A percentile compares a stretch with the other conserved stretches of the same genome.
phyloP scores from a whole-genome alignment of 2,113 vertebrate genomes.

The Ariopsis seemanni region DNA sequence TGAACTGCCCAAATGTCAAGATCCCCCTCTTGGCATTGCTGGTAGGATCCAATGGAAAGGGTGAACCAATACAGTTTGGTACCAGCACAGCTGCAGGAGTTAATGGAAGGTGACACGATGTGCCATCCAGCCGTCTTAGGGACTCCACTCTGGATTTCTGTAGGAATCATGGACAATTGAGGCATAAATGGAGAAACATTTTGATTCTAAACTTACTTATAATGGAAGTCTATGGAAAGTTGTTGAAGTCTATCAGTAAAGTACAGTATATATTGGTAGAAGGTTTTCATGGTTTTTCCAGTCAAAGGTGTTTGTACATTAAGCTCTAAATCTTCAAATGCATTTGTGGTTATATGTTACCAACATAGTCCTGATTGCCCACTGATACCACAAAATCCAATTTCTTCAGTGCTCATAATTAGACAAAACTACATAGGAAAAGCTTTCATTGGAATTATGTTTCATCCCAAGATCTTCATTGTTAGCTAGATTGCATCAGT shows the following conservation, averaged over 20 bases:
- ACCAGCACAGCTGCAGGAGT: too few species aligned
- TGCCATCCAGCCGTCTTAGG: too few species aligned
- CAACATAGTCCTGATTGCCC: neutral
- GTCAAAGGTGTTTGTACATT: neutral
- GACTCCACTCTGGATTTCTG: too few species aligned
- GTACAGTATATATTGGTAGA: neutral
- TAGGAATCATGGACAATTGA: neutral
- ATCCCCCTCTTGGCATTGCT: too few species aligned
- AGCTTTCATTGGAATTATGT: neutral
- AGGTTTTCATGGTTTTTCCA: neutral
- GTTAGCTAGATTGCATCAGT: neutral
- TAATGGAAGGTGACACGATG: too few species aligned
- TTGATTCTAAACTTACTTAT: constrained; percentile 1
- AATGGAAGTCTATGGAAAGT: neutral
- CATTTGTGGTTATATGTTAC: neutral
- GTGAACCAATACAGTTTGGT: too few species aligned
- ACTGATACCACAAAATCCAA: neutral
- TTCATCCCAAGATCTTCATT: neutral
- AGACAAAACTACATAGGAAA: neutral
- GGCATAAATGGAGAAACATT: neutral
- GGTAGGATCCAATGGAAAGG: too few species aligned
- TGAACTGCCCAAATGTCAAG: too few species aligned
- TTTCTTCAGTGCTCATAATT: too few species aligned
- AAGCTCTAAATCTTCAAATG: neutral
- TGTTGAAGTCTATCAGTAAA: neutral